Evolutionary conservation across 1,140 invertebrate species (phyloP), one percentile per base, ranked within the genome.

Genomic region (Tachypleus tridentatus): DNA sequence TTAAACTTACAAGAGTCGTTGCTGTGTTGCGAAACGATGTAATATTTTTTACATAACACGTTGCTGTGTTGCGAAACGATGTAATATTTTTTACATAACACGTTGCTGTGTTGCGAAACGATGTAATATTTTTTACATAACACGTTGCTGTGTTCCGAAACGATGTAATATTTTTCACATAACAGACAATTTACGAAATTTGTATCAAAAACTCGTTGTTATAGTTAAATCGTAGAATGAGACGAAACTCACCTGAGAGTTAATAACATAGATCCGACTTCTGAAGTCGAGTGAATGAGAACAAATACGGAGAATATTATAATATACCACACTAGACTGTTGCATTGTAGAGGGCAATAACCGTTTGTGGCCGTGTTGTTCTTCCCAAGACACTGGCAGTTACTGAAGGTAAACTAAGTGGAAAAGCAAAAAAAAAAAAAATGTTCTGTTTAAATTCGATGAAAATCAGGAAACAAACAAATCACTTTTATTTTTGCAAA

Each of bases 251-350:
- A 73, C 72, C 72, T 67, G 70, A 95, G 84, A 67, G 92, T 93
- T 48, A 94, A 80, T 65, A 94, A 76, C 84, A 94, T 93, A 10
- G 88, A 88, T 60, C 91, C 91, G n/a, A 95, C 91, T 77, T 95
- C 91, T 49, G 87, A 89, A 48, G 89, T 94, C 53, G 91, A 92
- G 76, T 94, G 91, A 66, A 92, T 87, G 77, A 94, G 89, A 74
- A 93, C 91, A 75, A 91, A 86, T 60, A 91, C 80, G 3, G 89
- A 91, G 78, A 93, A 93, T 50, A 93, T 81, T 62, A 87, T 81
- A 71, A 93, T 86, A 76, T 93, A 95, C 75, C 85, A 82, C 73
- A 86, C 84, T 70, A 92, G 89, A 75, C 87, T 87, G 67, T 80
- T 79, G 77, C 89, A 93, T 66, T 87, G 80, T n/a, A 83, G 80